Evolutionary conservation across 2,113 vertebrate species (phyloP).

Genomic region (Hystrix cristata): DNA sequence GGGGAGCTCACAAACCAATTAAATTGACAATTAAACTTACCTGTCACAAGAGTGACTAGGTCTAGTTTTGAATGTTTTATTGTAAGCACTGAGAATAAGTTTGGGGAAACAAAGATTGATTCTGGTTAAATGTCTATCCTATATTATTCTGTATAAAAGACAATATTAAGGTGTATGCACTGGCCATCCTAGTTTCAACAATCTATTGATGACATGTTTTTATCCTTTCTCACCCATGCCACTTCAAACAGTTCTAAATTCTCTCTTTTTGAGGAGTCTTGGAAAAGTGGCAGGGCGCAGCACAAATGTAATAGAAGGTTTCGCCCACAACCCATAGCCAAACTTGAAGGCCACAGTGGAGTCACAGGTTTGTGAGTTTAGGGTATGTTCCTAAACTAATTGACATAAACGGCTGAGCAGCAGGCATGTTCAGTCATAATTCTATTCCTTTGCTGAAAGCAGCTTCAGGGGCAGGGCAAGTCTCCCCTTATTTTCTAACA

Average conservation of each 20-base stretch:
- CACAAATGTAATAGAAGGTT: neutral
- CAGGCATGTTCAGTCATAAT: neutral
- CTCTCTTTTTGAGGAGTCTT: fast-evolving
- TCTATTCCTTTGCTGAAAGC: neutral
- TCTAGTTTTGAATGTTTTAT: neutral
- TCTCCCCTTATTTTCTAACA: neutral
- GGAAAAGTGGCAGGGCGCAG: fast-evolving
- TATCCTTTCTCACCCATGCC: neutral
- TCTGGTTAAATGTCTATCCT: neutral
- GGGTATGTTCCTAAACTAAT: neutral
- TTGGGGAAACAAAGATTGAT: neutral
- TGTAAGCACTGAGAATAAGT: neutral
- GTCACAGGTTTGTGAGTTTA: neutral
- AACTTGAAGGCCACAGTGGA: neutral
- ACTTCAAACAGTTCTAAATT: neutral
- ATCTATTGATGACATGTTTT: neutral
- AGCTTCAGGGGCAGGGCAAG: neutral
- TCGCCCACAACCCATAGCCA: neutral
- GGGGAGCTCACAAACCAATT: neutral
- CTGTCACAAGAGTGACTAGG: neutral
- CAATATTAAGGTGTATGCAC: neutral
- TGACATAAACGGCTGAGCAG: neutral
- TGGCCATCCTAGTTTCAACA: neutral
- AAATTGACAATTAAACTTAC: neutral
- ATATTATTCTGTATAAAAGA: neutral